Evolutionary conservation across 1,140 invertebrate species (phyloP), one percentile per base, ranked within the genome.

Genomic region (Zaprionus gabonicus): DNA sequence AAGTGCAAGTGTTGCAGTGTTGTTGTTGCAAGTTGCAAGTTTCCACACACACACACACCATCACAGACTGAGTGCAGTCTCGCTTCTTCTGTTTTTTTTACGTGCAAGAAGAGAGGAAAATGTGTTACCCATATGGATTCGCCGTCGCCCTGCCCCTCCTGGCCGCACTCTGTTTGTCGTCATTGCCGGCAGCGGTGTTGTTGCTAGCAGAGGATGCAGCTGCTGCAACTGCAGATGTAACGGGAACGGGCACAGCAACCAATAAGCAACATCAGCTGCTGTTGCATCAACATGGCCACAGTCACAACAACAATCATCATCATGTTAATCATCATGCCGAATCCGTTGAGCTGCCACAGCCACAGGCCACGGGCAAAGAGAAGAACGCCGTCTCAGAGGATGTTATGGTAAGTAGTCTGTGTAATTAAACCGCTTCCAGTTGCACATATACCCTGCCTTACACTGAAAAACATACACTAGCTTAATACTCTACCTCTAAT

Each of bases 121-220:
- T 88, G 85, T 79, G 85, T 51, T 84, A 36, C 69, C 66, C 78
- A 84, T 79, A 56, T 88, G 84, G 67, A 53, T 38, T 76, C 46
- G 17, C 55, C 34, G 60, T 67, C 51, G 56, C 56, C 59, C 46
- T 64, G 46, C 31, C n/a, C 1, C 60, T 73, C n/a, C 44, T 9
- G 59, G 41, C 56, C 28, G 70, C 31, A 36, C 31, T 66, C 58
- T 55, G 34, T 17, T 56, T 63, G 59, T 12, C 41, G 53, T 51
- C 41, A 23, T 3, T 23, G 27, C 27, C 20, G 36, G 23, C 68
- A 10, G 34, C 60, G 51, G 60, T 55, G 13, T 36, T 13, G n/a
- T 12, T 36, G 9, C 46, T 59, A 15, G 17, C 25, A 38, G 59
- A 51, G n/a, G 46, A 23, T 76, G 20, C 56, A 27, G 56, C 71